A percentile compares a stretch with the other conserved stretches of the same genome.
Conservation (phyloP, 1,140 invertebrate genomes). For the Atta colombica region DNA sequence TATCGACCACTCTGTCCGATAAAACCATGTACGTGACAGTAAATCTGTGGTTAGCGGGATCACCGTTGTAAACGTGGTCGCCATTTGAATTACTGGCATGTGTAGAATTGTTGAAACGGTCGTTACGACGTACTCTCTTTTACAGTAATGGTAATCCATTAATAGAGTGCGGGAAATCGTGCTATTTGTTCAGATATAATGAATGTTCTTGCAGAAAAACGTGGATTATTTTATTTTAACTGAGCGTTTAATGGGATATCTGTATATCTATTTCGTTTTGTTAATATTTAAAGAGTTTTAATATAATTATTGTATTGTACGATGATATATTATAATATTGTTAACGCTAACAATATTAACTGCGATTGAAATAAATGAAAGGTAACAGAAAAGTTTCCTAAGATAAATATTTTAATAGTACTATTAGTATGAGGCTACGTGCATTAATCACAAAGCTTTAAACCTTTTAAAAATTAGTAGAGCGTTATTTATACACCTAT, state of each 20-base stretch:
- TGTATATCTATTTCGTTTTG: not conserved
- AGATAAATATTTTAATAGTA: conserved; percentile 25
- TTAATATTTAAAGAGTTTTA: conserved; percentile 2
- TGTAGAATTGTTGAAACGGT: conserved; percentile 65
- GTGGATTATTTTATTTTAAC: conserved; percentile 10
- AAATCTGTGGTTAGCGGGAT: conserved; percentile 72
- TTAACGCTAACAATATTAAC: not conserved
- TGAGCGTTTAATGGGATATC: not conserved
- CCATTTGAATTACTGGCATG: conserved; percentile 69
- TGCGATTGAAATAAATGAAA: not conserved
- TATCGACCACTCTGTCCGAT: conserved; percentile 40
- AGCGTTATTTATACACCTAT: conserved; percentile 11
- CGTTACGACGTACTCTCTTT: conserved; percentile 45
- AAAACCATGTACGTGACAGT: conserved; percentile 66
- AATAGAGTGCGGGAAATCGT: conserved; percentile 46
- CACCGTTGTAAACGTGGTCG: conserved; percentile 62
- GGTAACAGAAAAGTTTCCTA: not conserved
- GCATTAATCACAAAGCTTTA: conserved; percentile 16
- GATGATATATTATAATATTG: not conserved
- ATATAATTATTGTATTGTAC: not conserved
- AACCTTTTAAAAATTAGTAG: conserved; percentile 48
- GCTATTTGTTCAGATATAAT: conserved; percentile 20
- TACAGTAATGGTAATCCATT: conserved; percentile 38
- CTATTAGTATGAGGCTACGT: not conserved
- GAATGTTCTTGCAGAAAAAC: conserved; percentile 29